Evolutionary conservation across 1,140 invertebrate species (phyloP).

Genomic region (Oedothorax gibbosus): DNA sequence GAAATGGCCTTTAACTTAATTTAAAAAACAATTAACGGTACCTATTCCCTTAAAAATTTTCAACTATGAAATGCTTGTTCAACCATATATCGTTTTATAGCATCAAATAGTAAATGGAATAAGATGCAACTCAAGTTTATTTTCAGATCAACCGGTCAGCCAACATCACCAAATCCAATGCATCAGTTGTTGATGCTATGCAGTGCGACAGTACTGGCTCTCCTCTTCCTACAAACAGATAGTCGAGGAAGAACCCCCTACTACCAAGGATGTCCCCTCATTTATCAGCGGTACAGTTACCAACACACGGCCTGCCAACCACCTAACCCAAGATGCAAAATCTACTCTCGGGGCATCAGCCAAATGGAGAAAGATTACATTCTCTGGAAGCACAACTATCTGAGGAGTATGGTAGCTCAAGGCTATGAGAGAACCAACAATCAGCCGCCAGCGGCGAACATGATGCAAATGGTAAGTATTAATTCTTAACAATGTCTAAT

Average conservation of each 20-base stretch:
- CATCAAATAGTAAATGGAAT: too few relatives aligned
- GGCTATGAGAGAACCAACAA: constrained; percentile 54
- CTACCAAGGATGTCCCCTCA: constrained; percentile 45
- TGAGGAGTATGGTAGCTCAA: constrained; percentile 42
- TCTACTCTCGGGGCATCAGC: constrained; percentile 43
- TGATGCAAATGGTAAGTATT: constrained; percentile 57
- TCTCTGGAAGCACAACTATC: constrained; percentile 51
- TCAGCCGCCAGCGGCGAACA: constrained; percentile 50
- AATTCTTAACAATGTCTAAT: neutral
- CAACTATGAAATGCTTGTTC: too few relatives aligned
- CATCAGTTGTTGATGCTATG: constrained; percentile 44
- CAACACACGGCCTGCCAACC: constrained; percentile 45
- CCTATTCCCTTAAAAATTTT: too few relatives aligned
- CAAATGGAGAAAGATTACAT: constrained; percentile 39
- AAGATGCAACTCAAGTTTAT: too few relatives aligned
- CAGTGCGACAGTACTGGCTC: constrained; percentile 34
- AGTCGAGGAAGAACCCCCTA: constrained; percentile 33
- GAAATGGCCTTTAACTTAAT: too few relatives aligned
- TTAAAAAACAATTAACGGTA: too few relatives aligned
- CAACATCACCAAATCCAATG: constrained; percentile 31
- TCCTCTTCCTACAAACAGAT: neutral
- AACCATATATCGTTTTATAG: too few relatives aligned
- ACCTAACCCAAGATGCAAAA: constrained; percentile 44
- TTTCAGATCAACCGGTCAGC: neutral
- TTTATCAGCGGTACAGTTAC: constrained; percentile 46